A percentile compares a stretch with the other conserved stretches of the same genome.
phyloP scores from a whole-genome alignment of 2,797 vertebrate genomes.

The Syngnathus acus region DNA sequence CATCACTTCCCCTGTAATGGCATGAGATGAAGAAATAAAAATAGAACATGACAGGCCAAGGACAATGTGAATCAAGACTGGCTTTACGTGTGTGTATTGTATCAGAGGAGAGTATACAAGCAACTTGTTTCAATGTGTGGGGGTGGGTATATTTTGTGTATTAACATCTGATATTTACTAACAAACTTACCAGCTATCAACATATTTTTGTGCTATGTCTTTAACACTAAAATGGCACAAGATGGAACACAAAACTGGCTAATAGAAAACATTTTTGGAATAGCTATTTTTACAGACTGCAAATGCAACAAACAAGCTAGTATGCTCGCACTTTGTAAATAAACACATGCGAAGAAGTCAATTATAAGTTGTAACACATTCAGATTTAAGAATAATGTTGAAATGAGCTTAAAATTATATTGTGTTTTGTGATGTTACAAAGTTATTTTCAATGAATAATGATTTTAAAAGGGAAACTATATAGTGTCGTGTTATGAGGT shows the following conservation, averaged over 20 bases:
- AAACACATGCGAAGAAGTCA: no score
- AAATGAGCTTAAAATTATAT: not conserved
- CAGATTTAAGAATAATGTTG: not conserved
- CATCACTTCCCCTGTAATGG: slow-evolving; percentile 58
- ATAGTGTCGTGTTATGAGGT: no score
- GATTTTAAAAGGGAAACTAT: no score
- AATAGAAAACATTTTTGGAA: not conserved
- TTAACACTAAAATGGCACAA: not conserved
- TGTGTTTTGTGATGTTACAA: no score
- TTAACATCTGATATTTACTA: not conserved
- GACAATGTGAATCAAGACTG: slow-evolving; percentile 38
- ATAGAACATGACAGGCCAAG: slow-evolving; percentile 65
- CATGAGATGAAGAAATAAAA: slow-evolving; percentile 39
- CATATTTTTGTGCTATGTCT: not conserved
- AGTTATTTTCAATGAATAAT: no score
- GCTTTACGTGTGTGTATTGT: slow-evolving; percentile 17
- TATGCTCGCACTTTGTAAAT: no score
- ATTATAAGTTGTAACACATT: no score
- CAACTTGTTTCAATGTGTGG: slow-evolving; percentile 34
- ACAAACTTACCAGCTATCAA: no score
- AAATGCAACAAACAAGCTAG: no score
- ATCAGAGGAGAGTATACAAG: slow-evolving; percentile 22
- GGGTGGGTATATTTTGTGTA: no score
- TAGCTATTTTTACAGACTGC: not conserved
- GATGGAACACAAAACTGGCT: not conserved